Evolutionary conservation across 2,113 vertebrate genomes (phyloP), one percentile per base, ranked within the genome.

Genomic region (Xyliphius kryptos): DNA sequence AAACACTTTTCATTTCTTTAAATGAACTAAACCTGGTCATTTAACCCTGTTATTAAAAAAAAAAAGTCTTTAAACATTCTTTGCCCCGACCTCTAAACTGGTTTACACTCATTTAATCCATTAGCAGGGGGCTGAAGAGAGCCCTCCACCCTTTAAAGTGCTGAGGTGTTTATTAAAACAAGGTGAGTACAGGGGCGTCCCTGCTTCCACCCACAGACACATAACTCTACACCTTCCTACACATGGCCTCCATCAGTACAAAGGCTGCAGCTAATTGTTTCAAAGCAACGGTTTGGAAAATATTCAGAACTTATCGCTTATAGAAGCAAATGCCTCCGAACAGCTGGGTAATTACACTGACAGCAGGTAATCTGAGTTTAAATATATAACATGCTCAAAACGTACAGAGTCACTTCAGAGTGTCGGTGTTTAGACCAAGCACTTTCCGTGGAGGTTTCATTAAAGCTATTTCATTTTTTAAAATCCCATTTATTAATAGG

Each of bases 131-230:
- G 36, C 77, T 73, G 40, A 77, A 70, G 76, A 56, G 22, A 49
- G 75, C 71, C 68, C 71, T 36, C 50, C 49, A 5, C 21, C 55
- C 43, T 32, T 55, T 16, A 14, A 64, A 56, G 14, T 7, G 15
- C 69, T 11, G 48, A 67, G 60, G 64, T 64, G 67, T 76, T 85
- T 74, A 78, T 77, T 69, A 78, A 80, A 82, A 56, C 66, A 81
- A 74, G 67, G 74, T 56, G 55, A 64, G 59, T 9, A 26, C 40
- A 53, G 40, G 40, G 14, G 14, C 7, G 17, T 50, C 48, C 14
- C n/a, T 20, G 12, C 14, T 17, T 20, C 20, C 7, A 22, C 21
- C 36, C 19, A 47, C 52, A 56, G 55, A 66, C 26, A 53, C 26
- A 11, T 38, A 51, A 20, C 43, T 16, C 43, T 32, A 16, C 38